Evolutionary conservation across 2,888 invertebrate genomes (phyloP).

Genomic region (Conops quadrifasciatus): DNA sequence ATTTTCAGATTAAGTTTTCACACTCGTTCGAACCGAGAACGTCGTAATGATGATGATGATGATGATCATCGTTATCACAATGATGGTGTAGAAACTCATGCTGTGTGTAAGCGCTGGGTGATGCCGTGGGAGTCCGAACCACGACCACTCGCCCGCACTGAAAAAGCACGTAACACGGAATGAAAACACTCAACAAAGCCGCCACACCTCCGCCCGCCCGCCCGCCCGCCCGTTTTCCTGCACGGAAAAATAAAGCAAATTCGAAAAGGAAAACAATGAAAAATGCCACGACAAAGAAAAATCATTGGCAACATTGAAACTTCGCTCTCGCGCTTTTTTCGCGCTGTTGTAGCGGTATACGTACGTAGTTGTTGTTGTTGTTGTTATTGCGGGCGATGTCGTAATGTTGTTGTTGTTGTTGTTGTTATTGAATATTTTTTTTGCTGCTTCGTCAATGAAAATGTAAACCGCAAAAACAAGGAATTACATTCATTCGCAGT

Average conservation of each 20-base stretch:
- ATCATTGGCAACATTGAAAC: constrained; percentile 20
- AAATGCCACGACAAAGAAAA: not conserved
- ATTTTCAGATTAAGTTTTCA: constrained; percentile 31
- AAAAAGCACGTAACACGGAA: constrained; percentile 19
- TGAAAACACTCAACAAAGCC: constrained; percentile 25
- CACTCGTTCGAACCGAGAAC: constrained; percentile 29
- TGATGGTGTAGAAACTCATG: not conserved
- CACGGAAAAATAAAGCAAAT: constrained; percentile 3
- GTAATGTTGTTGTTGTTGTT: not conserved
- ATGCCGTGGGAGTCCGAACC: not conserved
- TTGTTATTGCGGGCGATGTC: constrained; percentile 4
- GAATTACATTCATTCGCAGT: constrained; percentile 34
- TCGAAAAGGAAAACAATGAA: not conserved
- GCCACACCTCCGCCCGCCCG: no score
- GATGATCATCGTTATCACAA: no score
- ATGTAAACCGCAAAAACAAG: constrained; percentile 33
- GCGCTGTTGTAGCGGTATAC: not conserved
- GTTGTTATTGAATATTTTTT: not conserved
- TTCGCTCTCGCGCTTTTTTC: not conserved
- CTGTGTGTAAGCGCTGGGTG: not conserved
- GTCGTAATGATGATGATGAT: constrained; percentile 12
- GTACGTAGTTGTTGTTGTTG: not conserved
- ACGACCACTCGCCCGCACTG: not conserved
- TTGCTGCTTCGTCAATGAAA: constrained; percentile 4
- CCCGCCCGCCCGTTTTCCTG: no score